A percentile compares a stretch with the other conserved stretches of the same genome.
Conservation (phyloP, 2,888 invertebrate genomes). For the Uropetala carovei region DNA sequence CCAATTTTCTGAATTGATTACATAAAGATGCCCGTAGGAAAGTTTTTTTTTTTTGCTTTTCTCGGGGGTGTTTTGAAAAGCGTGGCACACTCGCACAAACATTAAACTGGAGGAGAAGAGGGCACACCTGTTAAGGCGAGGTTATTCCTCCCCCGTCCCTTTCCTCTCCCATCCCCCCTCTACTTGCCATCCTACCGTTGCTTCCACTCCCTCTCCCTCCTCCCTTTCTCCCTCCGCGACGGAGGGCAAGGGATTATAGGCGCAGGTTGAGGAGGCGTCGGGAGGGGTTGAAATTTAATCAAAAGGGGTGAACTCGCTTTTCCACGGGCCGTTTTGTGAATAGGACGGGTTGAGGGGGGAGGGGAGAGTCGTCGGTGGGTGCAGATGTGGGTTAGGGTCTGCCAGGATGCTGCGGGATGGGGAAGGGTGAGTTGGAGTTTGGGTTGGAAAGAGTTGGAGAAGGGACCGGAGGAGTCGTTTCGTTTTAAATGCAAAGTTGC, state of each 20-base stretch:
- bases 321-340: conserved; percentile 54
- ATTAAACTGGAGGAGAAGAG: conserved; percentile 30
- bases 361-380: conserved; percentile 22
- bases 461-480: conserved; percentile 44
- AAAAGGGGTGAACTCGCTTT: conserved; percentile 59
- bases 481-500: conserved; percentile 64
- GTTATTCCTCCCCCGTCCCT: neutral
- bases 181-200: too few species aligned
- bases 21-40: conserved; percentile 23
- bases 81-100: conserved; percentile 42
- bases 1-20: conserved; percentile 28
- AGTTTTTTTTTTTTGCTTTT: too few species aligned
- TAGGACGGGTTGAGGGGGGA: neutral
- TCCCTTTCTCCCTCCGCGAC: neutral
- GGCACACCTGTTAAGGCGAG: conserved; percentile 55
- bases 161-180: neutral
- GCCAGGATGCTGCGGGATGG: neutral
- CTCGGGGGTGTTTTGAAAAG: neutral
- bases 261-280: conserved; percentile 17
- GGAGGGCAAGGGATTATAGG: conserved; percentile 37
- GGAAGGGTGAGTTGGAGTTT: neutral
- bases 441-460: neutral
- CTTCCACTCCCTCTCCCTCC: neutral
- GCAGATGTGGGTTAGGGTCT: conserved; percentile 23
- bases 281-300: conserved; percentile 59